Conservation (phyloP, 1,140 invertebrate species). For the Hyles euphorbiae region DNA sequence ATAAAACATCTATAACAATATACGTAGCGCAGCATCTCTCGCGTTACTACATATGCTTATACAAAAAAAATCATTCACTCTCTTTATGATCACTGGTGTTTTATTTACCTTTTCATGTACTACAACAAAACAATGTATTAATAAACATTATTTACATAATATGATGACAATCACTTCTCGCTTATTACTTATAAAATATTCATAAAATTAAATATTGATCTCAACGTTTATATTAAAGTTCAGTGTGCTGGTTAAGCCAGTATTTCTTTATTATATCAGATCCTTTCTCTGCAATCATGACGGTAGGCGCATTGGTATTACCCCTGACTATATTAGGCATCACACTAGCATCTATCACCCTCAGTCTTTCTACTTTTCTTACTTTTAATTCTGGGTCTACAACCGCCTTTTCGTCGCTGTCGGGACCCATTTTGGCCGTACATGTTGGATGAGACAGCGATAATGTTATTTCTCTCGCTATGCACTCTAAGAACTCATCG, state of each 20-base stretch:
- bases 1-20: too few species aligned
- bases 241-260: constrained; percentile 35
- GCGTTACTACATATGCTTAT: too few species aligned
- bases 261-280: constrained; percentile 83
- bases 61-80: too few species aligned
- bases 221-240: constrained; percentile 10
- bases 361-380: constrained; percentile 79
- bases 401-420: constrained; percentile 77
- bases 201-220: too few species aligned
- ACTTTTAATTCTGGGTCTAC: constrained; percentile 82
- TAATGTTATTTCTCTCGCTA: constrained; percentile 57
- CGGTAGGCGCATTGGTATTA: constrained; percentile 86
- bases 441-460: constrained; percentile 80
- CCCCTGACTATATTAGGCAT: constrained; percentile 85
- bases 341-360: constrained; percentile 87
- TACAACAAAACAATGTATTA: too few species aligned
- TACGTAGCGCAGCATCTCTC: too few species aligned
- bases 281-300: constrained; percentile 88
- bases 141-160: too few species aligned
- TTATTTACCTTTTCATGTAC: too few species aligned
- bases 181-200: too few species aligned
- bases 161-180: too few species aligned
- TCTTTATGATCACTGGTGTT: too few species aligned
- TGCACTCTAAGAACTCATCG: constrained; percentile 76
- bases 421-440: constrained; percentile 86